Percentiles rank a stretch among this genome's conserved stretches.
Evolutionary conservation across 2,113 vertebrate species (phyloP).

Genomic region (Lucifuga dentata): DNA sequence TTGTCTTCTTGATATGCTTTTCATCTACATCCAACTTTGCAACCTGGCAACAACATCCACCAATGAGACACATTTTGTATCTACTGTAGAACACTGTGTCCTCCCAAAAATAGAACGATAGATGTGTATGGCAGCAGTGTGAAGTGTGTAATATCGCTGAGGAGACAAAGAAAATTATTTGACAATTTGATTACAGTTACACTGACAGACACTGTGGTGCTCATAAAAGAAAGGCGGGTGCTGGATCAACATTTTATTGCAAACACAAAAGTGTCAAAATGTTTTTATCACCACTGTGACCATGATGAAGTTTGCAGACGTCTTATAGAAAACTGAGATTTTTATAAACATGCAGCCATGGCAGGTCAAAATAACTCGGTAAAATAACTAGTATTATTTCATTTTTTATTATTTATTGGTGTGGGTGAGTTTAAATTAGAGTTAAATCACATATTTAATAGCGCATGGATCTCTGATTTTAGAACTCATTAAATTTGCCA

Average conservation of each 20-base stretch:
- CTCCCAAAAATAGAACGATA: constrained; percentile 21
- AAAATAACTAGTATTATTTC: too few relatives aligned
- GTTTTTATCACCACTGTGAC: too few relatives aligned
- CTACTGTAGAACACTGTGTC: constrained; percentile 15
- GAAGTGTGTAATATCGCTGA: constrained; percentile 18
- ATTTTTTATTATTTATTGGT: too few relatives aligned
- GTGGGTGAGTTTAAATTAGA: too few relatives aligned
- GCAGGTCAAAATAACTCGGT: too few relatives aligned
- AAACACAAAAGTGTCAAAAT: constrained; percentile 2
- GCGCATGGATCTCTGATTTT: constrained; percentile 11
- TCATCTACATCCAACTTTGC: constrained; percentile 47
- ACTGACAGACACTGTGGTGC: constrained; percentile 24
- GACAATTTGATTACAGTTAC: constrained; percentile 23
- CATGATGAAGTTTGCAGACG: too few relatives aligned
- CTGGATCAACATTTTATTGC: constrained; percentile 28
- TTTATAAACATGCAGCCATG: too few relatives aligned
- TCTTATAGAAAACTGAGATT: too few relatives aligned
- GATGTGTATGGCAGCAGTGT: constrained; percentile 12
- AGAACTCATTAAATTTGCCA: constrained; percentile 47
- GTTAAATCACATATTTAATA: too few relatives aligned
- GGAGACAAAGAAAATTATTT: constrained; percentile 13
- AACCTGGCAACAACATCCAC: constrained; percentile 36
- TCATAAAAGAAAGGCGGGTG: constrained; percentile 10
- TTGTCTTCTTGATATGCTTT: constrained; percentile 14
- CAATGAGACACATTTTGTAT: constrained; percentile 36